Percentiles rank a stretch among this genome's conserved stretches.
These are phyloP conservation scores for Cavia aperea DNA, from an alignment of 2,113 vertebrate genomes.

Conservation along the genomic window DNA sequence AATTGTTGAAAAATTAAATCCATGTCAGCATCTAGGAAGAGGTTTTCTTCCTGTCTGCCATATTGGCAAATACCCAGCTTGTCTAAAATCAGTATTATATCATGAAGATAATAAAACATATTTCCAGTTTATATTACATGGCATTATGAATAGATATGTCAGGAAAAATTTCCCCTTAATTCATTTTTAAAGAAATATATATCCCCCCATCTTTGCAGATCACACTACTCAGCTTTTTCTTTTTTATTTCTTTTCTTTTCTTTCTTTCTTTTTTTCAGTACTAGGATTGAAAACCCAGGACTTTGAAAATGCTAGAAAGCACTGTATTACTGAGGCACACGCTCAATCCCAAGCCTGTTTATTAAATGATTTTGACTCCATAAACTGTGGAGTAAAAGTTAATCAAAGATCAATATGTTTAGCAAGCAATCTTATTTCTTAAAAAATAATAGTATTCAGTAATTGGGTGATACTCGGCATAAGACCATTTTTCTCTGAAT, in stretches of 20 bases:
- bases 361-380: not conserved
- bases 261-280: not conserved
- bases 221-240: not conserved
- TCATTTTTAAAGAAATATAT: not conserved
- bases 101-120: not conserved
- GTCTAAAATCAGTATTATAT: not conserved
- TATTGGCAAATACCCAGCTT: not conserved
- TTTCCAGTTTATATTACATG: not conserved
- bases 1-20: constrained; percentile 49
- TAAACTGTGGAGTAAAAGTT: not conserved
- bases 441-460: not conserved
- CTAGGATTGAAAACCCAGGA: not conserved
- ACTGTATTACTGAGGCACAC: not conserved
- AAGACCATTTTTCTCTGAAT: not conserved
- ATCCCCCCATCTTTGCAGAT: not conserved
- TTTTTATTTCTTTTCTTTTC: too few species aligned
- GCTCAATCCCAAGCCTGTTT: not conserved
- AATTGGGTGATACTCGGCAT: not conserved
- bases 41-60: not conserved
- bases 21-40: not conserved
- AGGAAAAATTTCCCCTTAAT: not conserved
- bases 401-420: not conserved
- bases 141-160: not conserved
- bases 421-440: constrained; percentile 24
- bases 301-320: not conserved